Percentiles rank a stretch among this genome's conserved stretches.
These are phyloP conservation scores for Crax fasciolata DNA, from an alignment of 2,797 vertebrate genomes.

Conservation along the genomic window DNA sequence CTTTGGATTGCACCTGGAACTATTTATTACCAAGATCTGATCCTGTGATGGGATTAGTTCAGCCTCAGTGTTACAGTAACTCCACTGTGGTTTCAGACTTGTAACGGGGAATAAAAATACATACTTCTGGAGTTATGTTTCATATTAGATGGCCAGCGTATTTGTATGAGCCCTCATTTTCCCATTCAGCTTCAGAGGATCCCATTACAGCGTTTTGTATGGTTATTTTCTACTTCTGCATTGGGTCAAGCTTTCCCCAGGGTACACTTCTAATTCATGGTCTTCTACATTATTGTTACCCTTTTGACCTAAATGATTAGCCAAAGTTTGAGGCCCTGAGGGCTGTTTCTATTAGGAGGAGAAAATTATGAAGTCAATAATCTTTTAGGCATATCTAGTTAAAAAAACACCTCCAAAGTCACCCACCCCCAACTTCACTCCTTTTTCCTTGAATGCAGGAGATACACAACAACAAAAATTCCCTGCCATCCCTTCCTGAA, in stretches of 20 bases:
- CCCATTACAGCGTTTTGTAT: slow-evolving; percentile 66
- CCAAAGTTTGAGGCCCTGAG: slow-evolving; percentile 63
- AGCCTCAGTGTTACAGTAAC: slow-evolving; percentile 64
- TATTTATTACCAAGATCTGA: slow-evolving; percentile 71
- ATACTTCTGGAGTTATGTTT: slow-evolving; percentile 74
- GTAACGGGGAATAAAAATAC: slow-evolving; percentile 66
- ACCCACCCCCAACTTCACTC: background rate
- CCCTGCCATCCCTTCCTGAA: background rate
- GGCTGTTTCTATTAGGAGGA: slow-evolving; percentile 58
- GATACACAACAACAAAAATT: background rate
- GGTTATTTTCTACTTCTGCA: slow-evolving; percentile 69
- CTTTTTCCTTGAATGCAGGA: background rate
- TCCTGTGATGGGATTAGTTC: slow-evolving; percentile 74
- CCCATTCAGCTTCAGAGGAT: slow-evolving; percentile 70
- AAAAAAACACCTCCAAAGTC: slow-evolving; percentile 37
- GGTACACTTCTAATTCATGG: slow-evolving; percentile 65
- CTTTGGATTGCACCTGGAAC: slow-evolving; percentile 70
- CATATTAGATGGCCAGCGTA: slow-evolving; percentile 65
- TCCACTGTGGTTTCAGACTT: slow-evolving; percentile 64
- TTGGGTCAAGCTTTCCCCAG: slow-evolving; percentile 70
- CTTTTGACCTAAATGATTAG: slow-evolving; percentile 73
- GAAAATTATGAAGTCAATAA: slow-evolving; percentile 62
- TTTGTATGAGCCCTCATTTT: slow-evolving; percentile 66
- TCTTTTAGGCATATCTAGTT: slow-evolving; percentile 47
- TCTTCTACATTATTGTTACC: slow-evolving; percentile 72